Base-by-base conservation (phyloP, 2,113 vertebrate genomes). In the Zingel zingel region DNA sequence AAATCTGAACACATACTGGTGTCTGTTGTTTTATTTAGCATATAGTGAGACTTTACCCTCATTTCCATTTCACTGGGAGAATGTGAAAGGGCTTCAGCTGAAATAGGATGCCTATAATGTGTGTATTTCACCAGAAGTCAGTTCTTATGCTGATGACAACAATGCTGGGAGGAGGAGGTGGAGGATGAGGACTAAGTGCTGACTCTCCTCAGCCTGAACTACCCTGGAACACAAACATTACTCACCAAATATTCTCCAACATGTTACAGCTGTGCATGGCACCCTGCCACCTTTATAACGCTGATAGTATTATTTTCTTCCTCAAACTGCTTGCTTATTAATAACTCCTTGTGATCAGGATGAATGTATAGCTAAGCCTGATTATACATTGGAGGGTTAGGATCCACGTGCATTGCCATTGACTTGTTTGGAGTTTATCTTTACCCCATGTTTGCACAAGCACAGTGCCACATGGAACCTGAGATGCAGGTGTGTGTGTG, bases 201-300 rank as follows among this genome's bases (percentile, higher is more conserved):
- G 88, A 91, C 79, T 90, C 48, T 65, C 87, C 66, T 74, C 83
- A 79, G 81, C 66, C 79, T 77, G 54, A 36, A 77, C 70, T 86
- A 58, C 76, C 36, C 59, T 67, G 27, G 65, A 86, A 74, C 78
- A 73, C 73, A 83, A 84, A 69, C 68, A 82, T 85, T 81, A 82
- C 73, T 82, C 87, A 88, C 65, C 73, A 81, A 61, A 76, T 64
- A 76, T 68, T 74, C 77, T 68, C 62, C 73, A 64, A n/a, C 25
- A 61, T 70, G 80, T 72, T 83, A 58, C 69, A 85, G 85, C 75
- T 65, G 82, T 27, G 54, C 63, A 14, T 58, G 79, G 57, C 47
- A 10, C 21, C 18, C 21, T 33, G 39, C 79, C 77, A 75, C 43
- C 48, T 47, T 54, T 23, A 27, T 23, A 67, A 21, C 79, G 16